Conservation (phyloP, 2,113 vertebrate genomes). For the Asarcornis scutulata region DNA sequence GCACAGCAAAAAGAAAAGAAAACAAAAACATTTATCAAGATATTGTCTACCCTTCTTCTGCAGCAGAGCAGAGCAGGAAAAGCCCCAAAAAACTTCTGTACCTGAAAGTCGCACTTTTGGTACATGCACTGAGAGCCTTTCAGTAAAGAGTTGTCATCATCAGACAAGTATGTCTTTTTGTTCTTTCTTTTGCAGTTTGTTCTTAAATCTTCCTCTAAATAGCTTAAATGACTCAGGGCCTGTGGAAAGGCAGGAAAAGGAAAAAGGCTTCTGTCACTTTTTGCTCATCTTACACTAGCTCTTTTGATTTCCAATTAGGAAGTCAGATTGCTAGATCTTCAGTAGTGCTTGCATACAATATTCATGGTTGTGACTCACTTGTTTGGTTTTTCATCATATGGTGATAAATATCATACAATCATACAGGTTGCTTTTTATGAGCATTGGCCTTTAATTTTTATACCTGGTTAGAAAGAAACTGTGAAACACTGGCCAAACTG, state of each 20-base stretch:
- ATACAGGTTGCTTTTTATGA: background rate
- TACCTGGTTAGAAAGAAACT: background rate
- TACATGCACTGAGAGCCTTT: fast-evolving
- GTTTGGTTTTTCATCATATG: background rate
- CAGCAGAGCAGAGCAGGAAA: background rate
- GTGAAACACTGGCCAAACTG: background rate
- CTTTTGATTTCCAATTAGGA: background rate
- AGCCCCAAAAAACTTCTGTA: fast-evolving
- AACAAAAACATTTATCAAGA: background rate
- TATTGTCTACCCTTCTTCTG: background rate
- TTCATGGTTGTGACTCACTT: background rate
- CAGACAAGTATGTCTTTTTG: background rate
- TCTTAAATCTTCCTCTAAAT: background rate
- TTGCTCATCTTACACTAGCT: background rate
- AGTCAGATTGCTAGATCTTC: background rate
- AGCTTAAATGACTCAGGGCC: background rate
- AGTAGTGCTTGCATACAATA: background rate
- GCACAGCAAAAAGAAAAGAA: background rate
- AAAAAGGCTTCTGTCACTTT: background rate
- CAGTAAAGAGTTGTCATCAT: background rate
- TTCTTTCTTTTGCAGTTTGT: background rate
- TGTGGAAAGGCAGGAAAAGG: background rate
- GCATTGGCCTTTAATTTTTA: background rate
- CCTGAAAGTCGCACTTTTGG: fast-evolving
- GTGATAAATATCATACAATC: background rate